Evolutionary conservation across 2,888 invertebrate species (phyloP).

Genomic region (Synanthedon andrenaeformis): DNA sequence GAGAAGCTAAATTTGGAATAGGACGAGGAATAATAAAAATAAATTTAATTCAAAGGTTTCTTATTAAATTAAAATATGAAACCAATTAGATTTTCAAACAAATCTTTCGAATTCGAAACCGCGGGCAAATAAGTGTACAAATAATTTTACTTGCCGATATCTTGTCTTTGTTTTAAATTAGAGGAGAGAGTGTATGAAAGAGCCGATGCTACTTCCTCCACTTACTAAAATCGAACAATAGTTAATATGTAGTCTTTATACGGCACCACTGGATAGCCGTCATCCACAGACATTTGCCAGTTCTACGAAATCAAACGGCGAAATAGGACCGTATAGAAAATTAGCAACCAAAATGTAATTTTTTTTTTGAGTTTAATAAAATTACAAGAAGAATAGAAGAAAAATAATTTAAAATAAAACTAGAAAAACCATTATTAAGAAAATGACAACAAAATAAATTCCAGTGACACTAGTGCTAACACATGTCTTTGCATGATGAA

Average conservation of each 20-base stretch:
- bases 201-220: not conserved
- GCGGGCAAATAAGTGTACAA: too few species aligned
- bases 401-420: constrained; percentile 1
- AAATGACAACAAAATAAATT: not conserved
- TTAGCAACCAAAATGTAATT: not conserved
- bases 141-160: too few species aligned
- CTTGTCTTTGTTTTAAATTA: too few species aligned
- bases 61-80: too few species aligned
- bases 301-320: not conserved
- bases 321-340: not conserved
- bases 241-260: too few species aligned
- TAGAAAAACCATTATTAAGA: too few species aligned
- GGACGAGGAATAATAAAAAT: too few species aligned
- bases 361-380: too few species aligned
- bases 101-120: too few species aligned
- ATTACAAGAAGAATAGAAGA: constrained; percentile 1
- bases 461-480: not conserved
- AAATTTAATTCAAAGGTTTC: too few species aligned
- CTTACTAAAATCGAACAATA: not conserved
- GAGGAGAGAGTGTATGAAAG: not conserved
- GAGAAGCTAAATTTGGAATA: too few species aligned
- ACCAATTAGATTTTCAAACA: too few species aligned
- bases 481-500: not conserved
- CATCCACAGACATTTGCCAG: not conserved
- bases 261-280: not conserved